A percentile compares a stretch with the other conserved stretches of the same genome.
Conservation (phyloP, 2,113 vertebrate genomes). For the Machaerirhynchus nigripectus region DNA sequence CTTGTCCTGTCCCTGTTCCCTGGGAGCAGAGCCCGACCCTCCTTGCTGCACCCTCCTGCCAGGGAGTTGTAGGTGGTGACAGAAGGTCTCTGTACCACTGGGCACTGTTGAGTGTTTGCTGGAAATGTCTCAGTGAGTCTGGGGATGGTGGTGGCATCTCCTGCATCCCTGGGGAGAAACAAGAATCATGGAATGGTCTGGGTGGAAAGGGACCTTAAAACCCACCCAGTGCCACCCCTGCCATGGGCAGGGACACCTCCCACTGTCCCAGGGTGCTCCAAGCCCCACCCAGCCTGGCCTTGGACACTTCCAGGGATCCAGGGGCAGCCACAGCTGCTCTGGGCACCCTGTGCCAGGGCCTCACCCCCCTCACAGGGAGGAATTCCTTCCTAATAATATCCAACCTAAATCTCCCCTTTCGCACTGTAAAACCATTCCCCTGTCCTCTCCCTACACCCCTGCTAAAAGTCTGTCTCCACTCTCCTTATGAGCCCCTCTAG, state of each 20-base stretch:
- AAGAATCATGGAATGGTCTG: background rate
- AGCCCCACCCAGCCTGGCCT: rapidly evolving
- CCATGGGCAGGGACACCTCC: background rate
- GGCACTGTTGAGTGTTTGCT: background rate
- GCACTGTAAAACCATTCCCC: background rate
- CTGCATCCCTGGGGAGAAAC: background rate
- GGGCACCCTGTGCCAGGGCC: background rate
- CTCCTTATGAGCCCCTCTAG: background rate
- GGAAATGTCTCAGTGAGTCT: background rate
- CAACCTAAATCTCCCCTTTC: background rate
- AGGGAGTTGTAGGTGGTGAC: background rate
- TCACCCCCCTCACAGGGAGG: background rate
- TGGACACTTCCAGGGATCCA: background rate
- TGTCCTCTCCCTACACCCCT: background rate
- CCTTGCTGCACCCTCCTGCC: background rate
- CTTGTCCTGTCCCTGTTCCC: background rate
- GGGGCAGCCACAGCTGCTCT: background rate
- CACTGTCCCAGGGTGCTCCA: background rate
- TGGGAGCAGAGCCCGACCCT: background rate
- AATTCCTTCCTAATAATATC: background rate
- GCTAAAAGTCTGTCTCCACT: background rate
- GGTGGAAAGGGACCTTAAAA: background rate
- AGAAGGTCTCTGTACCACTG: background rate
- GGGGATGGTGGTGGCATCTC: background rate
- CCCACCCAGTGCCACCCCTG: background rate